These are phyloP conservation scores for Tetragnatha montana DNA, from an alignment of 2,888 invertebrate genomes.

Conservation along the genomic window DNA sequence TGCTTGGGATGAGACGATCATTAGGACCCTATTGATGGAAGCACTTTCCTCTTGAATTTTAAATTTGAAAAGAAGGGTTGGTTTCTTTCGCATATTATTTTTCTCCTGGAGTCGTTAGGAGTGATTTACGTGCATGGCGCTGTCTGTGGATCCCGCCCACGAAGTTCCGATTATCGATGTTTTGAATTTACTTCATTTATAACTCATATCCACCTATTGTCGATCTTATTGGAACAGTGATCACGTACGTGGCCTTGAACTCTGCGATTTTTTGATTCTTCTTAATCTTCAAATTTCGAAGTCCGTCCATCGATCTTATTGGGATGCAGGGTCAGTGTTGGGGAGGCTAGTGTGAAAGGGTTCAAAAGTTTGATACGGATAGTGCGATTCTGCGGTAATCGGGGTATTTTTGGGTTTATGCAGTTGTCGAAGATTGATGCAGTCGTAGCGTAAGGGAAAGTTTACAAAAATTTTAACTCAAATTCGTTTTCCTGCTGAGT, in stretches of 20 bases:
- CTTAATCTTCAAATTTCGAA: neutral
- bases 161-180: constrained; percentile 44
- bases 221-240: constrained; percentile 33
- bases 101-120: constrained; percentile 41
- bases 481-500: too few species aligned
- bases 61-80: constrained; percentile 18
- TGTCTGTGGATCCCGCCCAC: constrained; percentile 57
- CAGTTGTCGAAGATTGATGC: too few species aligned
- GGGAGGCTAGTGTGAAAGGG: too few species aligned
- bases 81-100: constrained; percentile 25
- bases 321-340: too few species aligned
- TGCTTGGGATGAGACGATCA: constrained; percentile 53
- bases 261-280: neutral
- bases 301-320: neutral
- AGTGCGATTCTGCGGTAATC: too few species aligned
- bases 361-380: too few species aligned
- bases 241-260: constrained; percentile 17
- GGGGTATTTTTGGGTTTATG: too few species aligned
- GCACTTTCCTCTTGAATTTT: constrained; percentile 30
- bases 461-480: too few species aligned
- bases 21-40: constrained; percentile 41
- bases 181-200: constrained; percentile 22
- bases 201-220: constrained; percentile 22
- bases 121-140: constrained; percentile 42
- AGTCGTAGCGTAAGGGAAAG: too few species aligned